These are phyloP conservation scores for Tenodera sinensis DNA, from an alignment of 2,888 invertebrate genomes.

Conservation along the genomic window DNA sequence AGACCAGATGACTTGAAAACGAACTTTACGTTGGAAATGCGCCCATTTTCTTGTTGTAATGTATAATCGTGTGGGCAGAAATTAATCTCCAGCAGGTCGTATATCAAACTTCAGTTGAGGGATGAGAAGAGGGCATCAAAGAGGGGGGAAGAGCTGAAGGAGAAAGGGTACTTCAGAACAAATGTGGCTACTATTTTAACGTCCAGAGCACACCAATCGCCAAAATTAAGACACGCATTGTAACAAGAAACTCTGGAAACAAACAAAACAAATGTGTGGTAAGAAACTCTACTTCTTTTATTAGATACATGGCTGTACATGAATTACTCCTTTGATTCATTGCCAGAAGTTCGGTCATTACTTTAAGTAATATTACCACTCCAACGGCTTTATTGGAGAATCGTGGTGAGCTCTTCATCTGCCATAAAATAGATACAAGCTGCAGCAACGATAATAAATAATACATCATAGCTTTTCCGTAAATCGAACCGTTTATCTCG, in stretches of 20 bases:
- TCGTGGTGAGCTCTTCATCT: too few relatives aligned
- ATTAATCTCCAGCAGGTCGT: neutral
- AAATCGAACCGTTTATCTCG: too few relatives aligned
- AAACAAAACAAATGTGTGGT: neutral
- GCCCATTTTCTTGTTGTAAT: neutral
- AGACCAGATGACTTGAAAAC: neutral
- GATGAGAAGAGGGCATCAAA: neutral
- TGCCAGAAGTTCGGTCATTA: too few relatives aligned
- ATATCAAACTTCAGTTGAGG: neutral
- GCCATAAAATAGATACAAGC: too few relatives aligned
- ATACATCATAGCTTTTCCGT: too few relatives aligned
- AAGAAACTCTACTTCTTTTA: too few relatives aligned
- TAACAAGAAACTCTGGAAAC: neutral
- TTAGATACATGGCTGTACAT: too few relatives aligned
- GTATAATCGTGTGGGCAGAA: neutral
- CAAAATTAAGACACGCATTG: neutral
- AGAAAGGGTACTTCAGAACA: neutral
- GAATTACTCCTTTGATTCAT: too few relatives aligned
- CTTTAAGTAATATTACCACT: too few relatives aligned
- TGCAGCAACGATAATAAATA: too few relatives aligned
- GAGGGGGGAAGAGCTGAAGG: neutral
- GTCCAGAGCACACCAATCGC: neutral
- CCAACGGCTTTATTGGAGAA: too few relatives aligned
- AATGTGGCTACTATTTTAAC: neutral
- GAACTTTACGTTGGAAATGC: neutral